A percentile compares a stretch with the other conserved stretches of the same genome.
phyloP scores from a whole-genome alignment of 1,140 invertebrate genomes.

The Lineus longissimus region DNA sequence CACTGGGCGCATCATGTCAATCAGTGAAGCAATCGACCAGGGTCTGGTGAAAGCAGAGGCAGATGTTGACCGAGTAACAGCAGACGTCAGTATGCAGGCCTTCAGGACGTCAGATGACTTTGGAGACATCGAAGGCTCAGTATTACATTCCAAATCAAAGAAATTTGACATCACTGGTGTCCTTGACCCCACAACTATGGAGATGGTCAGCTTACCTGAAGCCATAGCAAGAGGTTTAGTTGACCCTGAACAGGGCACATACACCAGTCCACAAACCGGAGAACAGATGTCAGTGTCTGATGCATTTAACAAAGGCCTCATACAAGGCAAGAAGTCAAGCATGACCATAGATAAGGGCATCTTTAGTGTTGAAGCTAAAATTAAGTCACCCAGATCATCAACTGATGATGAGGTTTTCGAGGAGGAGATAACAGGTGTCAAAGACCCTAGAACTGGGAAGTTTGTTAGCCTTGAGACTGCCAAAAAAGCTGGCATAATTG shows the following conservation, averaged over 20 bases:
- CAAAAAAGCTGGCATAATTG: too few relatives aligned
- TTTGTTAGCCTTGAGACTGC: constrained; percentile 8
- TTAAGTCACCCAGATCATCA: constrained; percentile 29
- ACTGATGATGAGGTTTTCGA: too few relatives aligned
- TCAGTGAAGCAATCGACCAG: constrained; percentile 46
- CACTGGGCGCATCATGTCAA: constrained; percentile 41
- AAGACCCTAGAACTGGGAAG: constrained; percentile 32
- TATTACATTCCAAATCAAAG: constrained; percentile 46
- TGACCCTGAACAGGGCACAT: constrained; percentile 68
- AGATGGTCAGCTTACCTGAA: constrained; percentile 75
- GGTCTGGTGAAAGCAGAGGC: constrained; percentile 31
- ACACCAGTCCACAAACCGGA: constrained; percentile 73
- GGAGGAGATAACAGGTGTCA: too few relatives aligned
- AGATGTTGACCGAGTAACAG: constrained; percentile 19
- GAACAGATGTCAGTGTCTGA: constrained; percentile 58
- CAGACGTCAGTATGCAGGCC: constrained; percentile 45
- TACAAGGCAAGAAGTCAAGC: constrained; percentile 51
- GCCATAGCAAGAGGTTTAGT: constrained; percentile 79
- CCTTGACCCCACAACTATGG: constrained; percentile 75
- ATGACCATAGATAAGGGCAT: constrained; percentile 39
- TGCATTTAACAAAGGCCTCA: constrained; percentile 64
- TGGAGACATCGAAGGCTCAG: constrained; percentile 45
- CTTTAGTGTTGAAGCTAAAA: constrained; percentile 36
- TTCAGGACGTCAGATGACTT: constrained; percentile 39
- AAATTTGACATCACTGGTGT: constrained; percentile 61